Conservation (phyloP, 2,113 vertebrate species). For the Tyrannus savana region DNA sequence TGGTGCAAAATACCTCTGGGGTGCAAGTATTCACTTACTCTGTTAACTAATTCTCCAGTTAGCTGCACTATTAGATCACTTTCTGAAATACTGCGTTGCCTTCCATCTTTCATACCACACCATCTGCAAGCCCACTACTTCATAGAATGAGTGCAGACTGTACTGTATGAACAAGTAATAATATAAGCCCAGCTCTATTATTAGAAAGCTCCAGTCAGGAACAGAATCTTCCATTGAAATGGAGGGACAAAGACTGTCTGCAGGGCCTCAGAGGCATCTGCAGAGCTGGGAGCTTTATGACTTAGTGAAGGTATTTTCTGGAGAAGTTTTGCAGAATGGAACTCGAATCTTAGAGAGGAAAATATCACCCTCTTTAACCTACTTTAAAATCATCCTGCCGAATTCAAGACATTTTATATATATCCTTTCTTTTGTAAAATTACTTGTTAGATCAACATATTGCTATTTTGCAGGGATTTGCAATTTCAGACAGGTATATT, state of each 20-base stretch:
- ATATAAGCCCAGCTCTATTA: background rate
- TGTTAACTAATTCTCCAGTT: background rate
- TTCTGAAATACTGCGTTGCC: background rate
- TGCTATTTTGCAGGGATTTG: background rate
- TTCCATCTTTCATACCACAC: background rate
- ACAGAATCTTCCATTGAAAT: background rate
- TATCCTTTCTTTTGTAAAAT: background rate
- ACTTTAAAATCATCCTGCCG: background rate
- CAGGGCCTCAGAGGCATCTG: background rate
- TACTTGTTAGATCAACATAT: background rate
- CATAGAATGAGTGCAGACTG: background rate
- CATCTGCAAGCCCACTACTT: background rate
- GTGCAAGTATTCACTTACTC: background rate
- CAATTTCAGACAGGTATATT: background rate
- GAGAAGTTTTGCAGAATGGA: background rate
- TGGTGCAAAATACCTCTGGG: background rate
- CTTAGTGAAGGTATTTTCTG: background rate
- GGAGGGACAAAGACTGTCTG: background rate
- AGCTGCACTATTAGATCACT: background rate
- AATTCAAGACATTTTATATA: background rate
- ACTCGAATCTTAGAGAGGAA: background rate
- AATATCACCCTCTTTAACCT: background rate
- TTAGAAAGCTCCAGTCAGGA: background rate
- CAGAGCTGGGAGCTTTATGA: background rate
- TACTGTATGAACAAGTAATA: background rate